Evolutionary conservation across 2,113 vertebrate genomes (phyloP), one percentile per base, ranked within the genome.

Genomic region (Aegotheles bennettii): DNA sequence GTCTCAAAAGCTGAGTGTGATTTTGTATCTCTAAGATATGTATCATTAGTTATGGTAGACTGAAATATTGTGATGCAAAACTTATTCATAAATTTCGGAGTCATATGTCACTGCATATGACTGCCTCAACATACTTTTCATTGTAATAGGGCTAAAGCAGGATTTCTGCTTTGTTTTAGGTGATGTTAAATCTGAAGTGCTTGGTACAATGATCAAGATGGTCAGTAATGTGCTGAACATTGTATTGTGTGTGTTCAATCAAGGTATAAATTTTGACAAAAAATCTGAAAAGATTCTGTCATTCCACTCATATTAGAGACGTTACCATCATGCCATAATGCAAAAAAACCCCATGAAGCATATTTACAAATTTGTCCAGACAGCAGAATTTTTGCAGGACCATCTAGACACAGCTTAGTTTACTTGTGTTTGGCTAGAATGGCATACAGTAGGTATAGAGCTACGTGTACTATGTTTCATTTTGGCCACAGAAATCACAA

Each of bases 381-480:
- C 8, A 47, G 8, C 5, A 78, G 43, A 61, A 47, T 18, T 89
- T 78, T 80, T 75, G 33, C 21, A 80, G 43, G 21, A 28, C 10
- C 23, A 16, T 42, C 23, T 47, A 29, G 43, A 84, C 33, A 33
- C 31, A 54, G 31, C 13, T 73, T 21, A 12, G 20, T 7, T 63
- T 54, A 53, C 7, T 68, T 43, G 11, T 64, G 16, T 40, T 85
- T 81, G 29, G 7, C n/a, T 65, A 64, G 68, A 47, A 90, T 69
- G 23, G 29, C 7, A 60, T 79, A 78, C 11, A 13, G 11, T 24
- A 61, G 23, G 29, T 9, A 15, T 29, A 56, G 11, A 73, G 10
- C 11, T 67, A 42, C 1, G 0, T 7, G 4, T 43, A 19, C 3
- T 31, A 3, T 29, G 5, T 65, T 48, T 65, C 28, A 48, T 8